Base-by-base conservation (phyloP, 2,113 vertebrate genomes). In the Atrichornis clamosus region DNA sequence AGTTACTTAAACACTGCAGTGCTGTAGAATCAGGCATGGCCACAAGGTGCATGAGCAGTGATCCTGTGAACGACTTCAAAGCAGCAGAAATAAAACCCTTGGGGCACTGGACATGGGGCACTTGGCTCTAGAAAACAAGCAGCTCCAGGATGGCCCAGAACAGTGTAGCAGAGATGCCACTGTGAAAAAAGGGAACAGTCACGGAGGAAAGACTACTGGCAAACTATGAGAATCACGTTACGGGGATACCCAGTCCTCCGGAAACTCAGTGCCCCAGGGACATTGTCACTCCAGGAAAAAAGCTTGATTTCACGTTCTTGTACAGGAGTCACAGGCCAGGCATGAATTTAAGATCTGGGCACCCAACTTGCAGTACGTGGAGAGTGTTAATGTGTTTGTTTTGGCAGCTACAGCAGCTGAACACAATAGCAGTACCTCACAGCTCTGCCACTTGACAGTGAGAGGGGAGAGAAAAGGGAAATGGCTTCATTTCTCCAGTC, bases 141-240 rank as follows among this genome's bases (percentile, higher is more conserved):
- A 93, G 83, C 15, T 85, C 44, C 55, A 82, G 32, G 12, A 64
- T 8, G 21, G 50, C 47, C 32, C 39, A 62, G 50, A 84, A 73
- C 44, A 70, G 39, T 1, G 23, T 2, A 44, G 39, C 14, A 27
- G 0, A 11, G 37, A 42, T 16, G 52, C 32, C 49, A 7, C 19
- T 22, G 26, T 23, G 50, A 47, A 39, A 60, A 19, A 69, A 77
- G 44, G 14, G 53, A 81, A 64, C 23, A 65, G 37, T 13, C 30
- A 37, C 75, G 16, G 63, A 39, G 37, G 56, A 79, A 63, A 94
- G 39, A 69, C 28, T 39, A 60, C 69, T 0, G 1, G 17, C 44
- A 58, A 72, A 50, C 30, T n/a, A 3, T 1, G 5, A 67, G 12
- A 47, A 16, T 56, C 37, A 28, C 1, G 1, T 58, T 53, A 1